Percentiles rank a stretch among this genome's conserved stretches.
Evolutionary conservation across 2,797 vertebrate genomes (phyloP).

Genomic region (Bradypus variegatus): DNA sequence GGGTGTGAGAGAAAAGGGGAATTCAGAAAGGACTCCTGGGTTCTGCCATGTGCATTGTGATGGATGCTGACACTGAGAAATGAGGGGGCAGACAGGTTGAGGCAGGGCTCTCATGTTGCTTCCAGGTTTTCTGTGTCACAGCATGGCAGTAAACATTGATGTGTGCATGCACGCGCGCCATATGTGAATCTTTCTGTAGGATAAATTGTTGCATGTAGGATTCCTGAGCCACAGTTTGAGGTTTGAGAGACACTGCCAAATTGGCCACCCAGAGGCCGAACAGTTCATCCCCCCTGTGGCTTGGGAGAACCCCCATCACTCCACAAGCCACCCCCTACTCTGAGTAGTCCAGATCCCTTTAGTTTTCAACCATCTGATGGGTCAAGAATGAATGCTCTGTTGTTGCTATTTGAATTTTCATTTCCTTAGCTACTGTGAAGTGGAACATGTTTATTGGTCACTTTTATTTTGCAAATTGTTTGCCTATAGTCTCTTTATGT

Average conservation of each 20-base stretch:
- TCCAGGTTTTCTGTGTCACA: not conserved
- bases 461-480: not conserved
- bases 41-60: fast-evolving
- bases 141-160: not conserved
- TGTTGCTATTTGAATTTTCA: fast-evolving
- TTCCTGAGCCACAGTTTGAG: too few relatives aligned
- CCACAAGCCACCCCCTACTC: not conserved
- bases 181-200: not conserved
- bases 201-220: not conserved
- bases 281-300: not conserved
- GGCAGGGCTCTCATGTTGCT: not conserved
- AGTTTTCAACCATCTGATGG: not conserved
- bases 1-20: not conserved
- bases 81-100: not conserved
- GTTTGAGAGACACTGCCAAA: too few relatives aligned
- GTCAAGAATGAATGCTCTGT: fast-evolving
- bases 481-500: not conserved
- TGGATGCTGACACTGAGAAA: not conserved
- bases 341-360: not conserved
- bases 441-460: not conserved
- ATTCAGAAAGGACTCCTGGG: not conserved
- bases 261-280: too few relatives aligned
- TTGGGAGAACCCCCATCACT: not conserved
- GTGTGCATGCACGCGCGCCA: not conserved
- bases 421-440: not conserved